phyloP scores from a whole-genome alignment of 2,113 vertebrate genomes.

The Gobiocypris rarus region DNA sequence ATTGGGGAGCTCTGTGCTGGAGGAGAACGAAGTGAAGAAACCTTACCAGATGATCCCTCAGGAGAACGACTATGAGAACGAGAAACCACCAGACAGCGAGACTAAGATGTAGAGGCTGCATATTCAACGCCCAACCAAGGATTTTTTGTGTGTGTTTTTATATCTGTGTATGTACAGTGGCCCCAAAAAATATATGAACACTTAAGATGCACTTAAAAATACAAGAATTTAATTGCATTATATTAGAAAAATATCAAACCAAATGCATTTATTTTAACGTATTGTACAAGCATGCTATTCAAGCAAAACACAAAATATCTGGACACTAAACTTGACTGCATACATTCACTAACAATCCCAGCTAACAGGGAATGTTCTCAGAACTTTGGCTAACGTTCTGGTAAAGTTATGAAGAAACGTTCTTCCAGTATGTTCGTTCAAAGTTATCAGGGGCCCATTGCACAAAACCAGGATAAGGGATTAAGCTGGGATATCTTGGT shows the following conservation, averaged over 20 bases:
- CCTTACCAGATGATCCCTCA: slow-evolving; percentile 92
- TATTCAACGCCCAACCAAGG: slow-evolving; percentile 17
- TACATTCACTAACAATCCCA: not conserved
- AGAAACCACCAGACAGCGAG: slow-evolving; percentile 87
- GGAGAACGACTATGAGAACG: slow-evolving; percentile 85
- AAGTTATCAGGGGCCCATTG: no score
- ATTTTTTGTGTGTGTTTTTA: slow-evolving; percentile 27
- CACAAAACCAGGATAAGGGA: no score
- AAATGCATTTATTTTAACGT: not conserved
- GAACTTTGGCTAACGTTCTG: no score
- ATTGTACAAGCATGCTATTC: not conserved
- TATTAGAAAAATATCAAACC: not conserved
- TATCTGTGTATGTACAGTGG: slow-evolving; percentile 29
- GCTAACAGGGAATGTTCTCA: no score
- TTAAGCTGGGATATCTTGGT: no score
- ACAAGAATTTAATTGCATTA: not conserved
- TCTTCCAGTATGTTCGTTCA: no score
- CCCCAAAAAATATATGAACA: not conserved
- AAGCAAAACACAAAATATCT: not conserved
- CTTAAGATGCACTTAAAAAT: not conserved
- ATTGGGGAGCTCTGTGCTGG: slow-evolving; percentile 94
- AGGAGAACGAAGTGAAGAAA: slow-evolving; percentile 96
- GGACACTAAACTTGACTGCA: slow-evolving; percentile 1
- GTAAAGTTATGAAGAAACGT: no score
- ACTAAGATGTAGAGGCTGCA: slow-evolving; percentile 87